phyloP scores from a whole-genome alignment of 92 coral and sea anemone species.

The Nematostella vectensis region DNA sequence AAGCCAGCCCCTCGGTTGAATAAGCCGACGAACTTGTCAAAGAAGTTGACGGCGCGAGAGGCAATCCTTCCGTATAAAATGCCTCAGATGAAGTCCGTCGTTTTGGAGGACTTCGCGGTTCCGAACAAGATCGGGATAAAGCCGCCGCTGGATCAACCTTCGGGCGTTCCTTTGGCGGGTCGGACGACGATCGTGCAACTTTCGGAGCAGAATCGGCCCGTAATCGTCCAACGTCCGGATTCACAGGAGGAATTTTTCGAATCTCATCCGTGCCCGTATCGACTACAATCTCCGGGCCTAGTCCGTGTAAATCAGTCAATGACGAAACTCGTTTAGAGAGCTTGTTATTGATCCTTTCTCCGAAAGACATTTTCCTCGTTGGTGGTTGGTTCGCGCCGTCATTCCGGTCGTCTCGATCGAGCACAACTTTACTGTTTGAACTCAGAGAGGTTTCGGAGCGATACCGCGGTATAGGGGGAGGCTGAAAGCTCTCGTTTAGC shows the following conservation, averaged over 20 bases:
- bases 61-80: conserved; percentile 22
- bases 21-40: conserved; percentile 39
- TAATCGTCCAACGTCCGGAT: conserved; percentile 29
- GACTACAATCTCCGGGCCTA: not conserved
- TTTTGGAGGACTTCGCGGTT: conserved; percentile 60
- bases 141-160: conserved; percentile 58
- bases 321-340: conserved; percentile 14
- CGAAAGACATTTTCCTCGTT: not conserved
- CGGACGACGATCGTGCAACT: conserved; percentile 84
- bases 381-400: not conserved
- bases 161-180: conserved; percentile 67
- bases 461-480: conserved; percentile 24
- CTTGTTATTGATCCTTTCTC: conserved; percentile 8
- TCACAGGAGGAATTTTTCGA: conserved; percentile 10
- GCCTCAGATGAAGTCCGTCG: conserved; percentile 24
- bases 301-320: conserved; percentile 3
- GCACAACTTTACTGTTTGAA: conserved; percentile 7
- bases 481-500: conserved; percentile 15
- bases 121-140: conserved; percentile 82
- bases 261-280: conserved; percentile 28
- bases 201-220: conserved; percentile 53
- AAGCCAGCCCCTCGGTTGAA: conserved; percentile 11
- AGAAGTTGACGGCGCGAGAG: conserved; percentile 11
- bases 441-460: conserved; percentile 46
- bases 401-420: not conserved